phyloP scores from a whole-genome alignment of 2,797 vertebrate species.

The Phataginus tricuspis region DNA sequence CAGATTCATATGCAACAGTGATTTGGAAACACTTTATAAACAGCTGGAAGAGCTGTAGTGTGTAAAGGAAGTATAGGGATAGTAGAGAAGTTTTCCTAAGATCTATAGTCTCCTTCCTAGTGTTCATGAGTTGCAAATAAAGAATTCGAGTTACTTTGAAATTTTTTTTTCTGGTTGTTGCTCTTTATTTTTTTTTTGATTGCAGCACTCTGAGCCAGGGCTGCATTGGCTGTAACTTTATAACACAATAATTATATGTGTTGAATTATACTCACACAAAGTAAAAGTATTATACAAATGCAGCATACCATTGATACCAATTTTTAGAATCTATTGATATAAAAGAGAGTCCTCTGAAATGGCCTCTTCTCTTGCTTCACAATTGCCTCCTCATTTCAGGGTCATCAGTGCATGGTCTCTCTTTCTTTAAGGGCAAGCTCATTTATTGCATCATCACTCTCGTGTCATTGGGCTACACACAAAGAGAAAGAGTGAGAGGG shows the following conservation, averaged over 20 bases:
- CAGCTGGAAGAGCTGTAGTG: background rate
- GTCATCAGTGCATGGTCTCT: background rate
- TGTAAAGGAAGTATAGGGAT: background rate
- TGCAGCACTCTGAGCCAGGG: background rate
- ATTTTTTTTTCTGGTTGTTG: background rate
- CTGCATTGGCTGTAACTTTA: background rate
- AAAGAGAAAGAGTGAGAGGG: background rate
- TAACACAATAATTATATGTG: background rate
- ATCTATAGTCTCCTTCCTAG: background rate
- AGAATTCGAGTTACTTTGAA: background rate
- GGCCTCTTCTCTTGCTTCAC: background rate
- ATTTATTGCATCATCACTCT: background rate
- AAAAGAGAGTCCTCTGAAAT: background rate
- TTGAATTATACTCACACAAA: background rate
- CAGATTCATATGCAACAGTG: background rate
- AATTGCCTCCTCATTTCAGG: background rate
- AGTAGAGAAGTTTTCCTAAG: background rate
- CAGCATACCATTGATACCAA: background rate
- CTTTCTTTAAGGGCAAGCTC: background rate
- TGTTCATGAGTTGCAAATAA: background rate
- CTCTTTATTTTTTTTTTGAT: background rate
- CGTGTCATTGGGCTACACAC: background rate
- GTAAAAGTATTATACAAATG: background rate
- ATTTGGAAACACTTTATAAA: background rate
- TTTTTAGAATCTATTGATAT: slow-evolving; percentile 7